Percentiles rank a stretch among this genome's conserved stretches.
phyloP scores from a whole-genome alignment of 2,797 vertebrate genomes.

The Diplodus sargus region DNA sequence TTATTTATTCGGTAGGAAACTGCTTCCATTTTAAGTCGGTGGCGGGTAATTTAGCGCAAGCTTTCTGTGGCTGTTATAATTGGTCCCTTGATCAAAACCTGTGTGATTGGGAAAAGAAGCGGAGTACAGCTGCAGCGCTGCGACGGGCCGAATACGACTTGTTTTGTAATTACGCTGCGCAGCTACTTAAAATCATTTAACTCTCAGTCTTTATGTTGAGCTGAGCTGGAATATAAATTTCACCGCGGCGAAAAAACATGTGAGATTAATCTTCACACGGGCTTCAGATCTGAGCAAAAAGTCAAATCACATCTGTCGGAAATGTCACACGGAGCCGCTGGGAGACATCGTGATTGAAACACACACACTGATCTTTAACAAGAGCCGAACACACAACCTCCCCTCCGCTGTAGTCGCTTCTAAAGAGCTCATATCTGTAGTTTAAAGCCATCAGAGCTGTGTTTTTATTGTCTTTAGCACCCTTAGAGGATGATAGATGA shows the following conservation, averaged over 20 bases:
- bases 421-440: constrained; percentile 29
- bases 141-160: background rate
- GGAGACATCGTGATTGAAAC: constrained; percentile 28
- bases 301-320: constrained; percentile 51
- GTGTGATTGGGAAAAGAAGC: constrained; percentile 44
- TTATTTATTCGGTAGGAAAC: constrained; percentile 46
- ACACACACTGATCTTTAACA: constrained; percentile 46
- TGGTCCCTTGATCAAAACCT: constrained; percentile 68
- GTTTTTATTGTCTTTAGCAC: constrained; percentile 41
- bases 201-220: constrained; percentile 35
- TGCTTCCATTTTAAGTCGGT: constrained; percentile 41
- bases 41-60: constrained; percentile 39
- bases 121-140: constrained; percentile 29
- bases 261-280: constrained; percentile 7
- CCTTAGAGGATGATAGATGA: constrained; percentile 61
- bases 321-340: constrained; percentile 55
- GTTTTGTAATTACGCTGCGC: constrained; percentile 44
- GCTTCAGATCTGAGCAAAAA: constrained; percentile 25
- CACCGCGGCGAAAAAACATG: constrained; percentile 24
- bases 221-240: constrained; percentile 36
- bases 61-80: constrained; percentile 60
- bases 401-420: background rate
- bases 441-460: constrained; percentile 18
- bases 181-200: constrained; percentile 32
- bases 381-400: constrained; percentile 8